Conservation (phyloP, 2,113 vertebrate species). For the Anguilla rostrata region DNA sequence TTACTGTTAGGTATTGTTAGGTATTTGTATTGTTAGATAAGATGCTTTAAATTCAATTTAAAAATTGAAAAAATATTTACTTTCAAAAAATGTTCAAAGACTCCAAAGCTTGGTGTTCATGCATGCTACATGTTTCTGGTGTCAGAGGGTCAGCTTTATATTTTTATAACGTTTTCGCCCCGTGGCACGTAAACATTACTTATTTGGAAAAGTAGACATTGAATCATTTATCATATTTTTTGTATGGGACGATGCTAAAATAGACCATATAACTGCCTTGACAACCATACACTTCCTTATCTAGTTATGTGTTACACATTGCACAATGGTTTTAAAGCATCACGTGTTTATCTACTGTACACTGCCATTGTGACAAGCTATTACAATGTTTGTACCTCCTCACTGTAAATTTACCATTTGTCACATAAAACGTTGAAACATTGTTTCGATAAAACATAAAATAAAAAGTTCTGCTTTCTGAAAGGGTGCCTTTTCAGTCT, state of each 20-base stretch:
- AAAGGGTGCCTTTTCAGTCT: background rate
- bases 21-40: no score
- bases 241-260: background rate
- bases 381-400: background rate
- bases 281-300: background rate
- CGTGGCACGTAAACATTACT: no score
- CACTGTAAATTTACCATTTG: background rate
- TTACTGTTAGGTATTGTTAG: no score
- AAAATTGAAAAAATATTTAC: no score
- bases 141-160: background rate
- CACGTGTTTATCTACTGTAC: background rate
- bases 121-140: background rate
- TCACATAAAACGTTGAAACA: background rate
- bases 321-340: background rate
- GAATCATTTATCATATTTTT: background rate
- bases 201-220: background rate
- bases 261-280: background rate
- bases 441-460: background rate
- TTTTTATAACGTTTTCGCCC: no score
- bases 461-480: background rate
- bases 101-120: background rate
- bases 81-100: no score
- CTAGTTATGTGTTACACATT: background rate
- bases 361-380: background rate
- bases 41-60: no score